Evolutionary conservation across 2,888 invertebrate species (phyloP), one percentile per base, ranked within the genome.

Genomic region (Pristionchus maxplancki): DNA sequence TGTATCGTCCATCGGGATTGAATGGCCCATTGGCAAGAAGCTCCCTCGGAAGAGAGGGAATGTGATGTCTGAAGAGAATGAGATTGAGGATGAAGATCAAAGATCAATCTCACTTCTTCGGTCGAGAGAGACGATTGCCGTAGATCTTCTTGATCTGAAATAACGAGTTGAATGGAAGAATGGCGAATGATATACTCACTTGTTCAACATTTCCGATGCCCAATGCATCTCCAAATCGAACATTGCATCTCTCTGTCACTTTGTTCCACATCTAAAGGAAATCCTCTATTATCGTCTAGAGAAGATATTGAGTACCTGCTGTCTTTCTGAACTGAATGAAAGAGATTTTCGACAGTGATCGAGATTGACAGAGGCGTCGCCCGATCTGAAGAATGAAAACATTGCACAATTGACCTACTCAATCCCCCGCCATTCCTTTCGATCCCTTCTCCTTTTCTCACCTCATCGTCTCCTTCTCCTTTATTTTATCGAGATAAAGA

Each of bases 141-240:
- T 67, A 86, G 50, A 86, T 67, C 48, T 86, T 86, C 67, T 86
- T 86, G 58, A 84, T 84, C 82, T 82, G 82, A 4, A 82, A n/a
- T 44, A 24, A 15, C 11, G 4, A 37, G 9, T 71, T 31, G 15
- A 8, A n/a, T n/a, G n/a, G n/a, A n/a, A n/a, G n/a, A 44, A 44
- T 44, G 44, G 11, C 6, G 44, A 6, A 44, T n/a, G 44, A 44
- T 40, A 20, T 31, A 4, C 74, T 17, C 2, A 84, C 84, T 28
- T 86, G 86, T 44, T 86, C 86, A 6, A 86, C 86, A 86, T 86
- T 48, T 28, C 20, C 15, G 13, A 28, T 44, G 44, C 86, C 86
- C 2, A 86, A 67, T 15, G 48, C 17, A 3, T 86, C 53, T n/a
- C 64, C 86, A 37, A 86, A 86, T 48, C 67, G 64, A 24, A 31